A percentile compares a stretch with the other conserved stretches of the same genome.
Evolutionary conservation across 92 coral and sea anemone species (phyloP).

Genomic region (Paramuricea clavata): DNA sequence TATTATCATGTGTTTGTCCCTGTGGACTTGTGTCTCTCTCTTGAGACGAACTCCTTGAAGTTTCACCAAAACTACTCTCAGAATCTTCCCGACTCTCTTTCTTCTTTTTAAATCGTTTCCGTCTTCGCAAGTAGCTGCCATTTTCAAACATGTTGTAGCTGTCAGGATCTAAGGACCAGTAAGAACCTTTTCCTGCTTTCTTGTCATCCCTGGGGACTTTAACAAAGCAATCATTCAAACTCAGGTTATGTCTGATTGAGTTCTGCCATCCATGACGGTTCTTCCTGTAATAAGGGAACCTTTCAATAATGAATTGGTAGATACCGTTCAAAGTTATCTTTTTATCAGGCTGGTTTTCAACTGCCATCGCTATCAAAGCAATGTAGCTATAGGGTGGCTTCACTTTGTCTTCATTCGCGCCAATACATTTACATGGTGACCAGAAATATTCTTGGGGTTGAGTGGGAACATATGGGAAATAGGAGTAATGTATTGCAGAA

Average conservation of each 20-base stretch:
- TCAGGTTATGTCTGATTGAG: constrained; percentile 98
- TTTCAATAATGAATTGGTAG: constrained; percentile 94
- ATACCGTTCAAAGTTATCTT: constrained; percentile 96
- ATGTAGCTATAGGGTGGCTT: constrained; percentile 98
- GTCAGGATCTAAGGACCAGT: constrained; percentile 98
- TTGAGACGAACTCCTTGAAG: not conserved
- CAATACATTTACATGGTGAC: constrained; percentile 11
- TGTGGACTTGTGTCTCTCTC: not conserved
- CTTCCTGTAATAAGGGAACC: constrained; percentile 99
- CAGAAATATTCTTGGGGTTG: constrained; percentile 20
- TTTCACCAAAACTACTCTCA: constrained; percentile 51
- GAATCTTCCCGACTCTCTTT: constrained; percentile 54
- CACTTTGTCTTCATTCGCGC: constrained; percentile 84
- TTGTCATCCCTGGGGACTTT: constrained; percentile 99
- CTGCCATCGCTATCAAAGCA: constrained; percentile 98
- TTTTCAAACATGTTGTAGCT: constrained; percentile 99
- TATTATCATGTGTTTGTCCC: not conserved
- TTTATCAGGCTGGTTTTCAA: constrained; percentile 98
- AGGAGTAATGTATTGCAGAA: constrained; percentile 33
- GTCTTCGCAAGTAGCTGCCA: constrained; percentile 92
- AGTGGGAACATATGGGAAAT: not conserved
- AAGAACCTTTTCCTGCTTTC: constrained; percentile 98
- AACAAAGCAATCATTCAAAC: constrained; percentile 96
- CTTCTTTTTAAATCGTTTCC: constrained; percentile 93
- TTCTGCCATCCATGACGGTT: constrained; percentile 99